A percentile compares a stretch with the other conserved stretches of the same genome.
Evolutionary conservation across 2,113 vertebrate species (phyloP).

Genomic region (Asarcornis scutulata): DNA sequence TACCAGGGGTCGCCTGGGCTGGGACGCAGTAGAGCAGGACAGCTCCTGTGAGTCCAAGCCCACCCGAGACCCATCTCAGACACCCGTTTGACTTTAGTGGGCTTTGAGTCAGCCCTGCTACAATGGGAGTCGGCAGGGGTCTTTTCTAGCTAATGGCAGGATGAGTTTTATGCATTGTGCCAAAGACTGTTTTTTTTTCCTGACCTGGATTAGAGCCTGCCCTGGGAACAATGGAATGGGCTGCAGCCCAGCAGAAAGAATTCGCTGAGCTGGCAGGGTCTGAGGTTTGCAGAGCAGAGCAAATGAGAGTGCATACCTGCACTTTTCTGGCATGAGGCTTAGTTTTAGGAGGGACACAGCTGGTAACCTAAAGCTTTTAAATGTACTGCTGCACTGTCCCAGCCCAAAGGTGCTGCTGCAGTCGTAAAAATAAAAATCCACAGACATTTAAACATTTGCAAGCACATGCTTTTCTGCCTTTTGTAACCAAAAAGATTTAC

Average conservation of each 20-base stretch:
- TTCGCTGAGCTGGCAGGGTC: constrained; percentile 62
- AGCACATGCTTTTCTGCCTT: constrained; percentile 12
- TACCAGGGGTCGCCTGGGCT: background rate
- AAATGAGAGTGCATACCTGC: constrained; percentile 67
- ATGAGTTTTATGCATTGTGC: constrained; percentile 46
- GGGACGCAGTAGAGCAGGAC: background rate
- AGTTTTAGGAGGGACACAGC: background rate
- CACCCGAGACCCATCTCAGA: background rate
- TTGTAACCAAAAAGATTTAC: background rate
- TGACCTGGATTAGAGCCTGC: constrained; percentile 67
- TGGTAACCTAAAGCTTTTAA: constrained; percentile 42
- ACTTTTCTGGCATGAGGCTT: constrained; percentile 60
- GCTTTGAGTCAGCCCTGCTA: constrained; percentile 41
- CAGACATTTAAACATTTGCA: constrained; percentile 20
- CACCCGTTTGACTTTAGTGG: background rate
- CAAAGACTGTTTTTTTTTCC: constrained; percentile 60
- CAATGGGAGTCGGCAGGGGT: constrained; percentile 14
- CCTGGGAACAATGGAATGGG: constrained; percentile 58
- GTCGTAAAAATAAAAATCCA: constrained; percentile 30
- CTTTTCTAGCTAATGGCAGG: constrained; percentile 54
- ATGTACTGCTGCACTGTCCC: background rate
- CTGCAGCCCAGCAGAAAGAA: constrained; percentile 63
- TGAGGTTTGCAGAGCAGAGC: constrained; percentile 67
- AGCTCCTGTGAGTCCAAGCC: background rate
- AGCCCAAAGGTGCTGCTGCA: background rate